These are phyloP conservation scores for Sthenelais limicola DNA, from an alignment of 2,888 invertebrate genomes.

Conservation along the genomic window DNA sequence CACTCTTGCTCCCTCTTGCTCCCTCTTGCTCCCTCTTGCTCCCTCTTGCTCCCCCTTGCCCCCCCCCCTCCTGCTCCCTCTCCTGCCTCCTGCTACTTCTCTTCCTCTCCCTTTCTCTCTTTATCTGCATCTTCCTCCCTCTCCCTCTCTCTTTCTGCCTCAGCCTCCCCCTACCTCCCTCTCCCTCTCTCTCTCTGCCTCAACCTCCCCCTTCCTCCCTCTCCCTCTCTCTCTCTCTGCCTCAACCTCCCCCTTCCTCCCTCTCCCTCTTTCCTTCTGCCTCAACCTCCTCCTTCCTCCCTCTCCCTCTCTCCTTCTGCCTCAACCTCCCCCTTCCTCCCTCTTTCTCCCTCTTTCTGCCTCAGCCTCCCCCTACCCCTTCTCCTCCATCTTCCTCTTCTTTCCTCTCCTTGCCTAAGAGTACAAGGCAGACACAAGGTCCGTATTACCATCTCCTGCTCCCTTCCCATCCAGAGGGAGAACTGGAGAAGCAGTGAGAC, in stretches of 20 bases:
- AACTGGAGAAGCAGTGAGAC: background rate
- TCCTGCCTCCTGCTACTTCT: background rate
- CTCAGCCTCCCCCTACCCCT: conserved; percentile 12
- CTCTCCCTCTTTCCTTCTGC: background rate
- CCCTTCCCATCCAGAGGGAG: background rate
- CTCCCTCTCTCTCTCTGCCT: conserved; percentile 18
- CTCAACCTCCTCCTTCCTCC: conserved; percentile 7
- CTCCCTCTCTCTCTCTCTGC: conserved; percentile 16
- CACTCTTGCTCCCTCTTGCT: background rate
- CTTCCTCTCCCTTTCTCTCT: conserved; percentile 1
- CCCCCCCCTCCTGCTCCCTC: conserved; percentile 6
- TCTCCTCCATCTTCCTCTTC: background rate
- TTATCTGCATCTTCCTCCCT: background rate
- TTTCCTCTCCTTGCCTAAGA: too few species aligned
- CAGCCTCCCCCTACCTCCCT: background rate
- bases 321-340: conserved; percentile 22
- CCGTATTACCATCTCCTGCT: too few species aligned
- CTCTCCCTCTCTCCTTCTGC: conserved; percentile 5
- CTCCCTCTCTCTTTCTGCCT: background rate
- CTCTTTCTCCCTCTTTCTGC: conserved; percentile 26
- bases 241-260: background rate
- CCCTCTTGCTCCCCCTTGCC: background rate
- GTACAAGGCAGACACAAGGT: too few species aligned
- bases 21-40: conserved; percentile 7
- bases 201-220: background rate